A percentile compares a stretch with the other conserved stretches of the same genome.
phyloP scores from a whole-genome alignment of 30 jellyfish, hydroid and myxozoan species.

The Calvadosia cruxmelitensis region DNA sequence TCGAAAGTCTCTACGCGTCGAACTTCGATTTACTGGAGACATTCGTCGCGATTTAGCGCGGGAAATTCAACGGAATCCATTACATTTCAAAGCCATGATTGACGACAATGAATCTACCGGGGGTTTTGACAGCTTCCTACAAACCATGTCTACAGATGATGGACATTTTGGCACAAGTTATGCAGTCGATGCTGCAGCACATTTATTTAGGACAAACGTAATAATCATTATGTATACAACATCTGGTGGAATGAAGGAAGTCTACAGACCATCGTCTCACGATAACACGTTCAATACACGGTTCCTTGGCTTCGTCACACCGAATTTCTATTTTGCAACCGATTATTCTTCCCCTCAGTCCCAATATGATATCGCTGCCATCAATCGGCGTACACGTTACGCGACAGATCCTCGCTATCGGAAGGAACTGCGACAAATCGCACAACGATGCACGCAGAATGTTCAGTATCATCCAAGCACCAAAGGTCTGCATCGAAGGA shows the following conservation, averaged over 20 bases:
- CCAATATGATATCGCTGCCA: neutral
- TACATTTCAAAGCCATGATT: conserved; percentile 29
- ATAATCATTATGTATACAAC: conserved; percentile 35
- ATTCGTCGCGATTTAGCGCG: conserved; percentile 34
- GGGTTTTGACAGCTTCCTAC: conserved; percentile 21
- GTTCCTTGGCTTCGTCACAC: conserved; percentile 36
- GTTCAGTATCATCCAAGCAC: too few species aligned
- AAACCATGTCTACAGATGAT: conserved; percentile 27
- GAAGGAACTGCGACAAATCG: neutral
- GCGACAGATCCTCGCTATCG: neutral
- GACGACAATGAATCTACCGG: conserved; percentile 28
- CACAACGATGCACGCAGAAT: neutral
- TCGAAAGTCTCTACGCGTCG: conserved; percentile 18
- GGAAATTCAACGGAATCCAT: conserved; percentile 53
- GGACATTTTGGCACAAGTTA: conserved; percentile 40
- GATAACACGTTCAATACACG: conserved; percentile 17
- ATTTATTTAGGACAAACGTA: conserved; percentile 23
- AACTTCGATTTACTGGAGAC: conserved; percentile 17
- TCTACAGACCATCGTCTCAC: conserved; percentile 23
- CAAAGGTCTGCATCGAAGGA: too few species aligned
- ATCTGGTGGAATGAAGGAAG: conserved; percentile 37
- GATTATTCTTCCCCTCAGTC: neutral
- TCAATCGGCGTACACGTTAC: neutral
- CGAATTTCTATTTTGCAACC: conserved; percentile 45
- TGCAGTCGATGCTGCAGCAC: conserved; percentile 68